Conservation (phyloP, 1,140 invertebrate species). For the Bactericera cockerelli region DNA sequence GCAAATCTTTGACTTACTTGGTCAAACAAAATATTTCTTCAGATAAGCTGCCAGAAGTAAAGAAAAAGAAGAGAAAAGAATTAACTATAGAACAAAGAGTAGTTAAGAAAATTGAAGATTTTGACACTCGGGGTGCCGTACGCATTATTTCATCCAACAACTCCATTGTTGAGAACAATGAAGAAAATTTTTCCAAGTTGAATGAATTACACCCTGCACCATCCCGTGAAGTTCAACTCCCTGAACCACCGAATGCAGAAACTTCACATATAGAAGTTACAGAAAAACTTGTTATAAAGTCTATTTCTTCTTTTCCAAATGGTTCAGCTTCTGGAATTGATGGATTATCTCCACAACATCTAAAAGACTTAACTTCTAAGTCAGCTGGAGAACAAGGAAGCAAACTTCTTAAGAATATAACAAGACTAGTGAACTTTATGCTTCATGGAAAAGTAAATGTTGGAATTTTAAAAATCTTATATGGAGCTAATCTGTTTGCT, state of each 20-base stretch:
- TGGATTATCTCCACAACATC: background rate
- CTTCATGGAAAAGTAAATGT: background rate
- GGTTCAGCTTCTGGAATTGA: background rate
- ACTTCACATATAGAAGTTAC: background rate
- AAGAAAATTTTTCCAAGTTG: background rate
- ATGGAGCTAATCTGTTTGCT: too few species aligned
- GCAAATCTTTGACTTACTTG: background rate
- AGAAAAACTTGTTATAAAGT: background rate
- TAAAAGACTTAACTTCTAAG: background rate
- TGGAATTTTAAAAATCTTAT: too few species aligned
- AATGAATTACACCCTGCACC: background rate
- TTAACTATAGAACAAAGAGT: background rate
- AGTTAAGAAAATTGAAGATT: background rate
- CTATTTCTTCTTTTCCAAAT: background rate
- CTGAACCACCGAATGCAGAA: background rate
- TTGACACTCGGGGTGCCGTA: background rate
- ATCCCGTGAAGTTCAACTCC: background rate
- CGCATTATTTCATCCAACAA: background rate
- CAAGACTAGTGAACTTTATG: background rate
- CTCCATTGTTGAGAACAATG: background rate
- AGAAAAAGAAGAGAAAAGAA: background rate
- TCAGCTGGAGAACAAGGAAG: too few species aligned
- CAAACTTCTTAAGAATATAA: background rate
- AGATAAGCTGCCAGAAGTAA: background rate
- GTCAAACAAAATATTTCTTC: background rate